phyloP scores from a whole-genome alignment of 2,113 vertebrate genomes.

The Prietella phreatophila region DNA sequence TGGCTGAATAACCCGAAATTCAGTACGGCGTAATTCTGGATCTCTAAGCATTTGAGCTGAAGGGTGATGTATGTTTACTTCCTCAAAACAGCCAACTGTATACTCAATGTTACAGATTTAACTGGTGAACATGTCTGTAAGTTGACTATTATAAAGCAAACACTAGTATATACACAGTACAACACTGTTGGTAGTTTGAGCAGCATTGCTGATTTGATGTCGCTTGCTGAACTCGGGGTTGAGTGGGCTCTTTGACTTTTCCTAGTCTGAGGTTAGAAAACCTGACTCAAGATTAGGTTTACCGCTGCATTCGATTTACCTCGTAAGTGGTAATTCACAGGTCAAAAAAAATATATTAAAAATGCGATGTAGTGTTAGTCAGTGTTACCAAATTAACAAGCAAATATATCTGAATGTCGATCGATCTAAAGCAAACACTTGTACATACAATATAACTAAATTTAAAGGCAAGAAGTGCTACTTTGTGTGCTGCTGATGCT shows the following conservation, averaged over 20 bases:
- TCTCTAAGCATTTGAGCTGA: not conserved
- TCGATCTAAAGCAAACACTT: not conserved
- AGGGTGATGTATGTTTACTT: not conserved
- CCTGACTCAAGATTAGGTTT: not conserved
- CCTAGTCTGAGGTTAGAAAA: not conserved
- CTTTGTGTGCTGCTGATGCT: not conserved
- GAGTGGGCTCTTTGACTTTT: not conserved
- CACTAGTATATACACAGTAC: not conserved
- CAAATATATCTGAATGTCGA: too few species aligned
- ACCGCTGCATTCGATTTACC: not conserved
- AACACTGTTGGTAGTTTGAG: not conserved
- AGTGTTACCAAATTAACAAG: too few species aligned
- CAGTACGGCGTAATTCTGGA: not conserved
- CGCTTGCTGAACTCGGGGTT: not conserved
- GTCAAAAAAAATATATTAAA: too few species aligned
- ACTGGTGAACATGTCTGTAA: not conserved
- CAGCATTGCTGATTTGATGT: not conserved
- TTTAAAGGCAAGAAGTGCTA: not conserved
- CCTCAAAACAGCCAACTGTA: not conserved
- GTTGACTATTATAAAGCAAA: not conserved
- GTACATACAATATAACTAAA: not conserved
- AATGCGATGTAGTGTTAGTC: too few species aligned
- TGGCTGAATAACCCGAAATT: not conserved
- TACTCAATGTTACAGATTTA: not conserved
- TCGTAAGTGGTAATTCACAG: not conserved